phyloP scores from a whole-genome alignment of 2,888 invertebrate genomes.

The Auanema sp. region DNA sequence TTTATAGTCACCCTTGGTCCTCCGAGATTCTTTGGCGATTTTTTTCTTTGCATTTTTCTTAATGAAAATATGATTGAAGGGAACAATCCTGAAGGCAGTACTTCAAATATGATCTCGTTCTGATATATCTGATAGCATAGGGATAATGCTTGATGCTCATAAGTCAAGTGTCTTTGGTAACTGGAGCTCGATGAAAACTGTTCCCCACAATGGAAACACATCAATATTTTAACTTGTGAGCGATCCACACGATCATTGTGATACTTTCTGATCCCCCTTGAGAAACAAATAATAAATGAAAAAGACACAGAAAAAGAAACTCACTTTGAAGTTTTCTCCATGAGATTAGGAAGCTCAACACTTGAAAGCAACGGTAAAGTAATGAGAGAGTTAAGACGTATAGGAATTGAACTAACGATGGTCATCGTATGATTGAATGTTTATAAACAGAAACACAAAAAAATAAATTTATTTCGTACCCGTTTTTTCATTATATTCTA shows the following conservation, averaged over 20 bases:
- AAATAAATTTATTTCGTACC: slow-evolving; percentile 8
- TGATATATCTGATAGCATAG: slow-evolving; percentile 34
- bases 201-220: slow-evolving; percentile 39
- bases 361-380: not conserved
- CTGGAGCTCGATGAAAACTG: slow-evolving; percentile 15
- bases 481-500: slow-evolving; percentile 1
- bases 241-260: slow-evolving; percentile 17
- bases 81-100: not conserved
- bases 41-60: too few relatives aligned
- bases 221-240: slow-evolving; percentile 21
- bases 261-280: not conserved
- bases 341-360: not conserved
- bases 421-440: not conserved
- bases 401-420: not conserved
- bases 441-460: slow-evolving; percentile 9
- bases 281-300: not conserved
- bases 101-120: slow-evolving; percentile 3
- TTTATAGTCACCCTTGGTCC: too few relatives aligned
- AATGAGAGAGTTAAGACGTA: not conserved
- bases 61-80: not conserved
- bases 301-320: slow-evolving; percentile 2
- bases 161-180: slow-evolving; percentile 27
- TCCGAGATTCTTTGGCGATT: too few relatives aligned
- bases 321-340: slow-evolving; percentile 4
- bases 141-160: slow-evolving; percentile 30